phyloP scores from a whole-genome alignment of 2,797 vertebrate genomes.

The Tamandua tetradactyla region DNA sequence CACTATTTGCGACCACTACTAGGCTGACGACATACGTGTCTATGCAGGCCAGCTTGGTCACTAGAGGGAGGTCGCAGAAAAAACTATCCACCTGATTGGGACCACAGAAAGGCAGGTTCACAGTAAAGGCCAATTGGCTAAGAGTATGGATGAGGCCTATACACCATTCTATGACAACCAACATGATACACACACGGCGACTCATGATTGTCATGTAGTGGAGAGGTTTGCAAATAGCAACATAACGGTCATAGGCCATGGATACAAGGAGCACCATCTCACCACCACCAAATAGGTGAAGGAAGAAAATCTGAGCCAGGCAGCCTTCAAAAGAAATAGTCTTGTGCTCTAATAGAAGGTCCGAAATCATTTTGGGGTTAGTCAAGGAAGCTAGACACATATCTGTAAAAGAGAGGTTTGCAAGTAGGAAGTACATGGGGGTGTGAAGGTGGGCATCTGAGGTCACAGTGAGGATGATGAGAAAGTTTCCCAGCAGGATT shows the following conservation, averaged over 20 bases:
- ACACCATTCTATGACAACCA: conserved; percentile 54
- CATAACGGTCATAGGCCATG: conserved; percentile 73
- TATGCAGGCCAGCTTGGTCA: no score
- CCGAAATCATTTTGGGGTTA: conserved; percentile 71
- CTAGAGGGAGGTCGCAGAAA: no score
- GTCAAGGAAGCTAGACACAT: conserved; percentile 72
- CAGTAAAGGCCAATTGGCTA: no score
- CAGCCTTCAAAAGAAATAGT: conserved; percentile 72
- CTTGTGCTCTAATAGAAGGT: conserved; percentile 48
- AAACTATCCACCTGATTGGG: no score
- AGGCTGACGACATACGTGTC: no score
- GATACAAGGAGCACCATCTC: conserved; percentile 72
- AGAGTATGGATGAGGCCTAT: no score
- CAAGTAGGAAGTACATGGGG: conserved; percentile 77
- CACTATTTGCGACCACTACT: no score
- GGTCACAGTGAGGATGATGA: conserved; percentile 73
- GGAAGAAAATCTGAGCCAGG: conserved; percentile 59
- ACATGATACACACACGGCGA: conserved; percentile 15
- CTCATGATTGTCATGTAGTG: conserved; percentile 72
- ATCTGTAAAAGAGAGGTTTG: conserved; percentile 75
- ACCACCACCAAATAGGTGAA: conserved; percentile 65
- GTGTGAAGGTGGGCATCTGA: conserved; percentile 53
- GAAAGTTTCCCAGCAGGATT: conserved; percentile 71
- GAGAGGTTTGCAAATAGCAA: conserved; percentile 72
- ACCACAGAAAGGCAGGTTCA: no score